phyloP scores from a whole-genome alignment of 2,797 vertebrate species.

The Varecia variegata region DNA sequence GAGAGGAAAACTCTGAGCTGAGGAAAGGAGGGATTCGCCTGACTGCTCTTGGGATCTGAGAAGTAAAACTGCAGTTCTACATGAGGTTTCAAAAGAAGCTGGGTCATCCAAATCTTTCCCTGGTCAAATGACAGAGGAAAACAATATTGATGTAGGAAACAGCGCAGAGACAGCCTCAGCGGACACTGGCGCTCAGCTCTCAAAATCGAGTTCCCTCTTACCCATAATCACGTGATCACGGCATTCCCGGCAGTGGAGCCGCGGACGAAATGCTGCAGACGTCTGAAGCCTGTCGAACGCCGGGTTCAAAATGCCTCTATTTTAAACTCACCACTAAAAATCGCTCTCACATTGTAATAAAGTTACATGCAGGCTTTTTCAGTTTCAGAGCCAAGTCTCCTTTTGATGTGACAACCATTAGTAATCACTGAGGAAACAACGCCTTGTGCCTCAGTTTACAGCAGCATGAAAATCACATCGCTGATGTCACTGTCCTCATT shows the following conservation, averaged over 20 bases:
- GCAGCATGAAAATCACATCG: neutral
- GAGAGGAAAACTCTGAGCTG: neutral
- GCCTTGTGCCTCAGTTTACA: neutral
- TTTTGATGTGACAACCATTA: neutral
- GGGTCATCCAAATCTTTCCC: neutral
- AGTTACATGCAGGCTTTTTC: neutral
- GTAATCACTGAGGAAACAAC: neutral
- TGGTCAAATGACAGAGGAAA: neutral
- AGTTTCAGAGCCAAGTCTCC: neutral
- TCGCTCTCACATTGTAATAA: neutral
- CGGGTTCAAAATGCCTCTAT: neutral
- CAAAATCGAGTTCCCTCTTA: accelerated
- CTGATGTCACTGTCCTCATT: accelerated
- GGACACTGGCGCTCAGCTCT: accelerated
- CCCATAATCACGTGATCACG: accelerated
- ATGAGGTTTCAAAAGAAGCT: accelerated
- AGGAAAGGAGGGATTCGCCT: neutral
- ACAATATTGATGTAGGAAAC: accelerated
- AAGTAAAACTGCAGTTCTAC: accelerated
- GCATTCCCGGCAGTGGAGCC: accelerated
- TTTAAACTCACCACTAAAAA: neutral
- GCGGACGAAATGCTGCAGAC: too few species aligned
- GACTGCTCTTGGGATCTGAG: neutral
- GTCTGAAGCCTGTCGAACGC: too few species aligned
- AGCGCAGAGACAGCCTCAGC: accelerated